These are phyloP conservation scores for Drosophila trapezifrons DNA, from an alignment of 1,140 invertebrate species.

Conservation along the genomic window DNA sequence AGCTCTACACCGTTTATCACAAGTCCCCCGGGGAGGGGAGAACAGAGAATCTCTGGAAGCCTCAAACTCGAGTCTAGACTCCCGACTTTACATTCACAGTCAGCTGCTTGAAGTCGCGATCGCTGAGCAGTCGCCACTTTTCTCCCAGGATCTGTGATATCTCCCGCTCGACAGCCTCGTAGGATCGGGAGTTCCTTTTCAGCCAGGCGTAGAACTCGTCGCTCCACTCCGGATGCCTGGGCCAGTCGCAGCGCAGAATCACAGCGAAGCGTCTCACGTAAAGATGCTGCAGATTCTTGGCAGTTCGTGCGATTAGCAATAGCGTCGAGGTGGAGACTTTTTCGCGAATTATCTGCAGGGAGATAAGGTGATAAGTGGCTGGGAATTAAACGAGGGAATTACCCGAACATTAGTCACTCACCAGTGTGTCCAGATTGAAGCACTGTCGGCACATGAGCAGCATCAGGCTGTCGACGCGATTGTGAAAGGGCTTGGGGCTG, in stretches of 20 bases:
- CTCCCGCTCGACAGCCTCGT: slow-evolving; percentile 88
- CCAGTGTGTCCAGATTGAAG: slow-evolving; percentile 87
- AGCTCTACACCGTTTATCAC: slow-evolving; percentile 76
- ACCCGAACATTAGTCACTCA: slow-evolving; percentile 70
- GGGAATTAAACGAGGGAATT: neutral
- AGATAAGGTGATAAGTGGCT: slow-evolving; percentile 2
- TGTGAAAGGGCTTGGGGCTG: slow-evolving; percentile 87
- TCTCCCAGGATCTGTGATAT: slow-evolving; percentile 89
- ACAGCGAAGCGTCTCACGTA: slow-evolving; percentile 90
- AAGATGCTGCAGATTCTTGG: slow-evolving; percentile 87
- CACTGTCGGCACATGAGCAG: slow-evolving; percentile 87
- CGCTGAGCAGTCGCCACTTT: slow-evolving; percentile 90
- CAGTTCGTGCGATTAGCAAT: slow-evolving; percentile 89
- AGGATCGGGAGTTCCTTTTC: slow-evolving; percentile 86
- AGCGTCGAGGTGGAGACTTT: slow-evolving; percentile 92
- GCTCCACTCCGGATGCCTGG: slow-evolving; percentile 88
- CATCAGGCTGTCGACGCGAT: slow-evolving; percentile 87
- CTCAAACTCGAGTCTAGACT: neutral
- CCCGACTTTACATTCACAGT: slow-evolving; percentile 71
- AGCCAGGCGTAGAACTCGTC: slow-evolving; percentile 89
- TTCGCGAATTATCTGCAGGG: slow-evolving; percentile 89
- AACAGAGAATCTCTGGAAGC: neutral
- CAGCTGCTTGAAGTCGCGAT: slow-evolving; percentile 88
- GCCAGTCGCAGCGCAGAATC: slow-evolving; percentile 89
- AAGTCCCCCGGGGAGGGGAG: slow-evolving; percentile 31